Base-by-base conservation (phyloP, 1,140 invertebrate species). In the Neodiprion virginianus region DNA sequence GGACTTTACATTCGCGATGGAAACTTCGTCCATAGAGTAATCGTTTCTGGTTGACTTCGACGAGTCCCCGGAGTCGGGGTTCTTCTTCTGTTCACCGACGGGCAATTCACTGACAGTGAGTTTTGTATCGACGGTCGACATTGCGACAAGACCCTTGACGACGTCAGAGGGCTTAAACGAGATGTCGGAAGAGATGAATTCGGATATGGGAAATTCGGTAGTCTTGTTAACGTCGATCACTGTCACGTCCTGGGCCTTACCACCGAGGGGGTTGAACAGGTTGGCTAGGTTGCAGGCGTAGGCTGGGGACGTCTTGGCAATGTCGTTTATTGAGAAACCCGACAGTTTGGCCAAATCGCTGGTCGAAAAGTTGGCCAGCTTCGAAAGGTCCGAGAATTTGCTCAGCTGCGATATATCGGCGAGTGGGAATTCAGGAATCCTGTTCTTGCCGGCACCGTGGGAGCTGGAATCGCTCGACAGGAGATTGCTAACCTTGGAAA, bases 211-310 rank as follows among this genome's bases (percentile, higher is more conserved):
- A 50, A 83, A 87, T 71, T 87, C 86, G 0, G 49, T 73, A 0
- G 83, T 70, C 72, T 84, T 81, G 21, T 83, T 82, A 17, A 86
- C 85, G 9, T 74, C 53, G 53, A 61, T 61, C 11, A 61, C 53
- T 0, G 53, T 82, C 1, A 65, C 21, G 0, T 87, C 86, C 0
- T 79, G 71, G 0, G 76, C 75, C 67, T 69, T 69, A 7, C 67
- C 87, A 5, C 79, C 81, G 10, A 47, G 72, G 2, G 87, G 87
- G 8, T 85, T 84, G 75, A 89, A 88, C 8, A 89, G 75, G 77
- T 86, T 89, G 0, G 88, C 86, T 4, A 89, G 87, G 23, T 88
- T 88, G 72, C 88, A 81, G 28, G 85, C 85, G 50, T 89, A 89
- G 1, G 86, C 79, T 0, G 84, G 85, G 0, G 87, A 84, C 0